Evolutionary conservation across 2,888 invertebrate species (phyloP).

Genomic region (Drosophila robusta): DNA sequence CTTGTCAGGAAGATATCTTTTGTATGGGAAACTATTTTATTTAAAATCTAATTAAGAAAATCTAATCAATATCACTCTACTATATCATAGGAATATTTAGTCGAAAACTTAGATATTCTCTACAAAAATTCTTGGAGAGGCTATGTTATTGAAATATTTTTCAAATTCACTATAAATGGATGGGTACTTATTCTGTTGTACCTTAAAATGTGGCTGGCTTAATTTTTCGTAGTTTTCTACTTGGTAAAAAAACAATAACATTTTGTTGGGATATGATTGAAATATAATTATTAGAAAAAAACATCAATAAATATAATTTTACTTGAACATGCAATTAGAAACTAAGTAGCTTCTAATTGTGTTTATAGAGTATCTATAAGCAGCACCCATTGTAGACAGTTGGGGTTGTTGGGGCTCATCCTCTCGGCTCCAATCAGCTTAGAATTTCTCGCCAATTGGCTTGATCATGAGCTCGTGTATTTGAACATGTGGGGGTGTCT

Average conservation of each 20-base stretch:
- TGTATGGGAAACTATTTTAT: too few species aligned
- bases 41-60: too few species aligned
- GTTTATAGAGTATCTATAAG: background rate
- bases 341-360: background rate
- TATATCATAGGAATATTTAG: too few species aligned
- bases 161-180: too few species aligned
- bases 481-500: conserved; percentile 79
- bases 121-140: too few species aligned
- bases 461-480: conserved; percentile 77
- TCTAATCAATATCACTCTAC: too few species aligned
- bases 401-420: too few species aligned
- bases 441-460: conserved; percentile 72
- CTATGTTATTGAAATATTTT: too few species aligned
- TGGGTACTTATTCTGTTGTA: too few species aligned
- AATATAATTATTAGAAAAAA: background rate
- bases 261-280: background rate
- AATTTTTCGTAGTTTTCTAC: background rate
- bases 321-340: background rate
- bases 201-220: too few species aligned
- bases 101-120: too few species aligned
- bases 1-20: too few species aligned
- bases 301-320: background rate
- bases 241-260: background rate
- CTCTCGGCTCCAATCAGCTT: conserved; percentile 8
- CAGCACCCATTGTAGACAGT: background rate